Conservation (phyloP, 2,113 vertebrate species). For the Eurypyga helias region DNA sequence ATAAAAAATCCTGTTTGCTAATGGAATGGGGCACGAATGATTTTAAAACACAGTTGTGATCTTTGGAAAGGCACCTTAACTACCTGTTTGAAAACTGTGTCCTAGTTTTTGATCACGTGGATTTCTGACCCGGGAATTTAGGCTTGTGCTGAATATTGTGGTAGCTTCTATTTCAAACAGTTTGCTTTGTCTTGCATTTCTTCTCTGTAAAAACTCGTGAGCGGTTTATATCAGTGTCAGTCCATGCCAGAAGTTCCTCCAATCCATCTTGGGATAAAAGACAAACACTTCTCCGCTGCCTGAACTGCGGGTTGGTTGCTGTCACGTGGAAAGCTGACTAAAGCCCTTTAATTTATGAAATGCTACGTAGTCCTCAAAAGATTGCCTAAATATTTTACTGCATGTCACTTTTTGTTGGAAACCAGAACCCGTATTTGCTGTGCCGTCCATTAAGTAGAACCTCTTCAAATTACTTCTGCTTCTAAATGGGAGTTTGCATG, state of each 20-base stretch:
- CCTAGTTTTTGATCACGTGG: not conserved
- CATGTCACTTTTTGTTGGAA: conserved; percentile 61
- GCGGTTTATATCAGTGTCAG: conserved; percentile 11
- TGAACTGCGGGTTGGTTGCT: not conserved
- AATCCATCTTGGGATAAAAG: conserved; percentile 33
- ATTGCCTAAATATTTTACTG: conserved; percentile 60
- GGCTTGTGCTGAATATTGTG: not conserved
- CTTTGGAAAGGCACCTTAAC: not conserved
- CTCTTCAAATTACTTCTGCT: conserved; percentile 23
- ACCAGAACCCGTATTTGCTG: conserved; percentile 17
- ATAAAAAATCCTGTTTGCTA: not conserved
- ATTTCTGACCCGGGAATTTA: not conserved
- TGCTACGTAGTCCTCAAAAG: not conserved
- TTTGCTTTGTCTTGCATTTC: conserved; percentile 33
- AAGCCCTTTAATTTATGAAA: conserved; percentile 56
- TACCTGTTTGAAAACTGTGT: not conserved
- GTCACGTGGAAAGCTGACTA: conserved; percentile 19
- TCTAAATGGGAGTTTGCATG: conserved; percentile 2
- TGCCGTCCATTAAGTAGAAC: not conserved
- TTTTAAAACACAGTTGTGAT: not conserved
- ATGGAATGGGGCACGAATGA: not conserved
- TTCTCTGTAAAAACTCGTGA: not conserved
- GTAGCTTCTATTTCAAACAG: not conserved
- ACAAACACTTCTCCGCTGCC: conserved; percentile 10
- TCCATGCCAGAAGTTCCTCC: not conserved